These are phyloP conservation scores for Drosophila repleta DNA, from an alignment of 1,140 invertebrate genomes.

Conservation along the genomic window DNA sequence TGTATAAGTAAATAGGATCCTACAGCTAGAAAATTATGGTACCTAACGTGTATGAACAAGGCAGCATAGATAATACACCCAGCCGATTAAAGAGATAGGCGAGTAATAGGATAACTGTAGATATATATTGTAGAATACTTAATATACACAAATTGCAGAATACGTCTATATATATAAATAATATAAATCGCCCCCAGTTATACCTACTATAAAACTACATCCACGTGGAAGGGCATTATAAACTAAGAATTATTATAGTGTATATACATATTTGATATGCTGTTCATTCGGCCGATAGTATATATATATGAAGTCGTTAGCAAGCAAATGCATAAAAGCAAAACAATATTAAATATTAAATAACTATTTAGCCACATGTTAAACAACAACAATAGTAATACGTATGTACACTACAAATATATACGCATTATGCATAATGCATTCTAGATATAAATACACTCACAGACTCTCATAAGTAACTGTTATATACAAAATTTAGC, in stretches of 20 bases:
- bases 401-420: constrained; percentile 25
- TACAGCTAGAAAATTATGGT: constrained; percentile 70
- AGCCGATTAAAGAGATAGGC: constrained; percentile 16
- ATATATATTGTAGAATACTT: constrained; percentile 76
- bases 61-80: constrained; percentile 55
- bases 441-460: constrained; percentile 53
- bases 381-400: constrained; percentile 62
- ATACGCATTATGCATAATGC: constrained; percentile 20
- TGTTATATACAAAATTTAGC: constrained; percentile 68
- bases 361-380: constrained; percentile 70
- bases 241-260: constrained; percentile 38
- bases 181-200: constrained; percentile 38
- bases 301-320: constrained; percentile 57
- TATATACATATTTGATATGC: constrained; percentile 34
- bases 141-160: constrained; percentile 39
- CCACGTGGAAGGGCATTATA: constrained; percentile 27
- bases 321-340: constrained; percentile 68
- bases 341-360: constrained; percentile 36
- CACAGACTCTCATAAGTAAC: constrained; percentile 34
- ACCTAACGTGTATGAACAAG: constrained; percentile 63
- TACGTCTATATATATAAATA: constrained; percentile 15
- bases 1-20: constrained; percentile 49
- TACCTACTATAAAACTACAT: constrained; percentile 52
- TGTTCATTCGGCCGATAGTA: constrained; percentile 18
- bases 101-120: constrained; percentile 68